Evolutionary conservation across 1,140 invertebrate species (phyloP), one percentile per base, ranked within the genome.

Genomic region (Manduca sexta): DNA sequence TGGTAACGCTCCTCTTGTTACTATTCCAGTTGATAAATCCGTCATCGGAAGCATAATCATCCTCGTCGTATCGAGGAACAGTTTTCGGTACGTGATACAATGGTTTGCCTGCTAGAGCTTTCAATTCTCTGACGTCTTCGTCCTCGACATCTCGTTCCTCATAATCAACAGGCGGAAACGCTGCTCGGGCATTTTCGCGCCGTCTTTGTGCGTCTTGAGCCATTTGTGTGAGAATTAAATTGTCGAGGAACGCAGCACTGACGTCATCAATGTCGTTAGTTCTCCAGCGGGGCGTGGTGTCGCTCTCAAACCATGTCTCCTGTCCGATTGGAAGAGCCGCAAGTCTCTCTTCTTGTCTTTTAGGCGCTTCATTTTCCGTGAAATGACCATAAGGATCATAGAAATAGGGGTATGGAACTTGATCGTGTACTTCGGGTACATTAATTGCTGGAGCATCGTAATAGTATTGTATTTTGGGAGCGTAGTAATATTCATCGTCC

Each of bases 201-300:
- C 86, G 84, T 21, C 74, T 69, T 45, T 86, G 61, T 30, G 88
- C 85, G 49, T 90, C 88, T 57, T 88, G 87, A 62, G 90, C 90
- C 87, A 90, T 89, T 71, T 90, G 88, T 2, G 88, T 86, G 41
- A 90, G 77, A 38, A 90, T 89, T 15, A 91, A 72, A 60, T 90
- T 90, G 48, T 90, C 88, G 18, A 91, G 72, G 69, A 90, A 91
- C 35, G 88, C 88, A 15, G 88, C 88, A 56, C 88, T 90, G 29
- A 88, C 88, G 62, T 89, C 88, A 61, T 89, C 88, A 16, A 88
- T 70, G 38, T 86, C 84, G 38, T 64, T 76, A 17, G 69, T 58
- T 26, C 63, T 64, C 86, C 86, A 87, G 37, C 61, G 70, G 37
- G 84, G 68, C 39, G 67, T 56, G 26, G 65, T 57, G 13, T 89